A percentile compares a stretch with the other conserved stretches of the same genome.
phyloP scores from a whole-genome alignment of 2,888 invertebrate species.

The Stictocephala bisonia region DNA sequence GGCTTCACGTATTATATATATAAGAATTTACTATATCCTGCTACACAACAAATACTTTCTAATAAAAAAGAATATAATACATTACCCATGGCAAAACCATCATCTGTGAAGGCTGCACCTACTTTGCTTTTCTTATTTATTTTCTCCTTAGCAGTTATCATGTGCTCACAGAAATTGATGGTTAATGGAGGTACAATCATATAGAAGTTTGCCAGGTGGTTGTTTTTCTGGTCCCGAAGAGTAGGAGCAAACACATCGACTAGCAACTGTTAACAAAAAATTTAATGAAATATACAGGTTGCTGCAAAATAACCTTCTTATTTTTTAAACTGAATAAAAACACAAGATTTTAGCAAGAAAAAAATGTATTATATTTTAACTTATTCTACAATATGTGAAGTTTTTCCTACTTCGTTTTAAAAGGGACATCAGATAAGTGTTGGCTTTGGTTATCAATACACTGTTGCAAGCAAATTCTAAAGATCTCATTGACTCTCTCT shows the following conservation, averaged over 20 bases:
- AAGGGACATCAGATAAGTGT: too few species aligned
- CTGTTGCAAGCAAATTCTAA: too few species aligned
- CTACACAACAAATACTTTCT: too few species aligned
- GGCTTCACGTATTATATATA: too few species aligned
- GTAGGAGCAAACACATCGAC: constrained; percentile 83
- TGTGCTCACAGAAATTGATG: constrained; percentile 94
- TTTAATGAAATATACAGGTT: background rate
- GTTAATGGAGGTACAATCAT: constrained; percentile 94
- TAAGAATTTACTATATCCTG: too few species aligned
- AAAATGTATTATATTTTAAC: too few species aligned
- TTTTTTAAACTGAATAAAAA: background rate
- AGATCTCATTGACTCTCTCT: too few species aligned
- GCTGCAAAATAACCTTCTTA: background rate
- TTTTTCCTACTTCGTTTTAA: too few species aligned
- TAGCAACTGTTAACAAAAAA: constrained; percentile 69
- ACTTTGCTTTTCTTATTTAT: constrained; percentile 86
- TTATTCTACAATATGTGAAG: too few species aligned
- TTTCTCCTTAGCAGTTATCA: constrained; percentile 91
- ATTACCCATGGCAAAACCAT: constrained; percentile 97
- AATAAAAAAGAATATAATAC: too few species aligned
- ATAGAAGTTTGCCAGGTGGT: constrained; percentile 85
- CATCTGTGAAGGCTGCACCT: constrained; percentile 95
- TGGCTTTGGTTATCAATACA: too few species aligned
- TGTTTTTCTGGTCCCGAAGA: constrained; percentile 72
- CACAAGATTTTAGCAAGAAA: background rate